Conservation (phyloP, 1,140 invertebrate genomes). For the Drosophila malerkotliana region DNA sequence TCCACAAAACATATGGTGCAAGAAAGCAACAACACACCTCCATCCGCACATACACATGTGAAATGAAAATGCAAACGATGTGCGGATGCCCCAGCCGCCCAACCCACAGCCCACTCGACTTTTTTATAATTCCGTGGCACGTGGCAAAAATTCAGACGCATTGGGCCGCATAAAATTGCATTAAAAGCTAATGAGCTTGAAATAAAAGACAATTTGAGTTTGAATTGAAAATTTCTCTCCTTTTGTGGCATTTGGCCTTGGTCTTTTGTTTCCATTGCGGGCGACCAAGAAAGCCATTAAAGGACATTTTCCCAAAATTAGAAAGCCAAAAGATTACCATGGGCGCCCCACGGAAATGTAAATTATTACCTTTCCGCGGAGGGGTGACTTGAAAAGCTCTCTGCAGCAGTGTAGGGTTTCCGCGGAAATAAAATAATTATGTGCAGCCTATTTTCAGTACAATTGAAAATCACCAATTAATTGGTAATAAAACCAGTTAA, state of each 20-base stretch:
- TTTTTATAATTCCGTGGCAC: conserved; percentile 43
- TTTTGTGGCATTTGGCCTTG: conserved; percentile 27
- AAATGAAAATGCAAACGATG: conserved; percentile 70
- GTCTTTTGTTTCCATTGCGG: conserved; percentile 31
- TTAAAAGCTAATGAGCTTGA: conserved; percentile 80
- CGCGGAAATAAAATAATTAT: conserved; percentile 2
- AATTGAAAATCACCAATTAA: neutral
- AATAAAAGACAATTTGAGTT: conserved; percentile 78
- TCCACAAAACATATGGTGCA: conserved; percentile 73
- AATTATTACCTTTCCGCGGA: conserved; percentile 30
- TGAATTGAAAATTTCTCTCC: conserved; percentile 60
- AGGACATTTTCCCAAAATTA: conserved; percentile 45
- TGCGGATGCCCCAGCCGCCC: conserved; percentile 31
- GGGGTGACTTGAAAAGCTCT: conserved; percentile 5
- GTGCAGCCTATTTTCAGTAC: neutral
- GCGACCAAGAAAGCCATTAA: conserved; percentile 50
- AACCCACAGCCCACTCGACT: neutral
- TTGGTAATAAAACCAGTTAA: neutral
- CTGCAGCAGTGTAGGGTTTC: conserved; percentile 1
- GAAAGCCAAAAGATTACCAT: conserved; percentile 30
- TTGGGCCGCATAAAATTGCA: conserved; percentile 80
- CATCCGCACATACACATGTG: conserved; percentile 23
- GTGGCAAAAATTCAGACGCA: conserved; percentile 71
- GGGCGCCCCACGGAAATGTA: conserved; percentile 1
- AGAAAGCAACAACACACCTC: conserved; percentile 24